phyloP scores from a whole-genome alignment of 2,888 invertebrate species.

The Euspilapteryx auroguttella region DNA sequence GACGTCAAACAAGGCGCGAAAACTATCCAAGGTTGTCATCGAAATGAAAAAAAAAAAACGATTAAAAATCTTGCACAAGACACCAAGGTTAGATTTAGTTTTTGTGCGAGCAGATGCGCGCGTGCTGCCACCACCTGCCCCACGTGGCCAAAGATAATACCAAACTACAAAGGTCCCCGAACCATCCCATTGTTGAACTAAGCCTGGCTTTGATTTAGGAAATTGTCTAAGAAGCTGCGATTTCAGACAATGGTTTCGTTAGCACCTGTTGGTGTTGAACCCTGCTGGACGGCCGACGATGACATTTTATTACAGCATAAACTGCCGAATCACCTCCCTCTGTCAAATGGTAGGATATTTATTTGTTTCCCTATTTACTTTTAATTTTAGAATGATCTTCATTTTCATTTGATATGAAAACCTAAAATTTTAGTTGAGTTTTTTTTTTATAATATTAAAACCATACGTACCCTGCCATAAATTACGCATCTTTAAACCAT shows the following conservation, averaged over 20 bases:
- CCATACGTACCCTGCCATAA: too few species aligned
- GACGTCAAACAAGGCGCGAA: constrained; percentile 36
- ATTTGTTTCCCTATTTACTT: not conserved
- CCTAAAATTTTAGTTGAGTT: too few species aligned
- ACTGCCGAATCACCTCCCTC: not conserved
- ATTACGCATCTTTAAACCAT: too few species aligned
- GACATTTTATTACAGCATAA: constrained; percentile 2
- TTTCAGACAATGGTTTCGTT: constrained; percentile 10
- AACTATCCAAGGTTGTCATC: constrained; percentile 49
- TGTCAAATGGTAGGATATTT: not conserved
- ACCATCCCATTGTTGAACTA: constrained; percentile 25
- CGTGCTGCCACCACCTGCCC: constrained; percentile 45
- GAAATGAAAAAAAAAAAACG: constrained; percentile 22
- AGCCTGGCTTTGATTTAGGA: constrained; percentile 42
- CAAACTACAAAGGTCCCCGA: constrained; percentile 31
- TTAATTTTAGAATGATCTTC: too few species aligned
- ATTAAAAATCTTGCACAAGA: constrained; percentile 57
- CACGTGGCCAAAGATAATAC: constrained; percentile 50
- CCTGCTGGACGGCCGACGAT: constrained; percentile 5
- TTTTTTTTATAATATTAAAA: too few species aligned
- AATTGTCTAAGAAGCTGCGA: constrained; percentile 9
- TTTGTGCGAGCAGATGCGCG: constrained; percentile 45
- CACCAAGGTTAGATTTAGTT: constrained; percentile 30
- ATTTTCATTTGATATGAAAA: too few species aligned
- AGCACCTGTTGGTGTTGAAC: constrained; percentile 20